Base-by-base conservation (phyloP, 2,888 invertebrate genomes). In the Anorthoa munda region DNA sequence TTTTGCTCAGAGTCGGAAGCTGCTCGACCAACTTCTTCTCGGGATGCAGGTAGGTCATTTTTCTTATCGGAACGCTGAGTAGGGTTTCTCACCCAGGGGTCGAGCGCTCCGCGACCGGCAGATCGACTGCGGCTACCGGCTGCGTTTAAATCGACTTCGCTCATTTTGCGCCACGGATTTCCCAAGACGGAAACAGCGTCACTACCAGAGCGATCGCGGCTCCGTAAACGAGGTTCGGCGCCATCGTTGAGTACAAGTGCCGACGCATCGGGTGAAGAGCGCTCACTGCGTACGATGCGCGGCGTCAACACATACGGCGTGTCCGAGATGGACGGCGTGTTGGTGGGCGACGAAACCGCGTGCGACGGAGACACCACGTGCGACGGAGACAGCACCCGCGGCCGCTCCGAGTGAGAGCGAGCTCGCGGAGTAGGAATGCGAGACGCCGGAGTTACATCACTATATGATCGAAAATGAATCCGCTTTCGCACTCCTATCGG, bases 371-470 rank as follows among this genome's bases (percentile, higher is more conserved):
- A 82, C 56, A 83, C 77, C 78, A 87, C 84, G 83, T 83, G 90
- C 65, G 89, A 84, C 68, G 90, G 90, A 59, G 90, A 86, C 26
- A 56, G 89, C 45, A 74, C 88, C 85, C 93, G 92, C 86, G 95
- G 94, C 65, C 95, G 92, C 90, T 95, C 94, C 23, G 95, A 94
- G 87, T 94, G 93, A 81, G 94, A 93, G 90, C 95, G 92, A 85
- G 95, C 92, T 88, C 96, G 95, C 72, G 92, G 90, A 71, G 91
- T 87, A 50, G 86, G 89, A 60, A 93, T 89, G 91, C 96, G 90
- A 88, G 95, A 83, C 85, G 95, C 92, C 66, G 95, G 94, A 81
- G 95, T 95, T 81, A 96, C 95, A 90, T 96, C 95, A 87, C 96
- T 95, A 72, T 94, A 92, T 85, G 95, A 94, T 87, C 97, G 92